phyloP scores from a whole-genome alignment of 1,140 invertebrate genomes.

The Hirudo medicinalis region DNA sequence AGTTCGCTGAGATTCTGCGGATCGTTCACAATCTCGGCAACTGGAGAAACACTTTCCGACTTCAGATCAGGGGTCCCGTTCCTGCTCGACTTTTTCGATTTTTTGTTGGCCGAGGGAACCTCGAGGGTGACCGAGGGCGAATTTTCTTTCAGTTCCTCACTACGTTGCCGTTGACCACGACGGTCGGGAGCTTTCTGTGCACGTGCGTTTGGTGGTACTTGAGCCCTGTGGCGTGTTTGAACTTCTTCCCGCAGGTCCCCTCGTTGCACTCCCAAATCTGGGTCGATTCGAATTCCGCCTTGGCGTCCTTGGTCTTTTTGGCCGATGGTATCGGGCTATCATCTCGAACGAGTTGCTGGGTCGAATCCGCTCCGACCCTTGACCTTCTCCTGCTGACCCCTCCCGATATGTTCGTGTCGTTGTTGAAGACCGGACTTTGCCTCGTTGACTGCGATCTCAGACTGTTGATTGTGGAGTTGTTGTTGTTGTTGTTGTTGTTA shows the following conservation, averaged over 20 bases:
- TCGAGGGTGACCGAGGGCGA: not conserved
- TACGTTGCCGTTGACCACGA: not conserved
- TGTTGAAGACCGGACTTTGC: slow-evolving; percentile 11
- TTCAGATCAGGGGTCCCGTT: not conserved
- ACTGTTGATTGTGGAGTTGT: not conserved
- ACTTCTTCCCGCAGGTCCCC: slow-evolving; percentile 91
- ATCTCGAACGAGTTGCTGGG: not conserved
- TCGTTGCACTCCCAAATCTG: slow-evolving; percentile 69
- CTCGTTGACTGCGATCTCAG: not conserved
- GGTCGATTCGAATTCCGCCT: not conserved
- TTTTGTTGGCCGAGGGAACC: too few relatives aligned
- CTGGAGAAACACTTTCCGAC: not conserved
- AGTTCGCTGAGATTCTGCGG: too few relatives aligned
- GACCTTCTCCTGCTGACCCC: not conserved
- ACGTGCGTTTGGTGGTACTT: slow-evolving; percentile 90
- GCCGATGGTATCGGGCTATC: not conserved
- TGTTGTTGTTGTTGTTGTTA: not conserved
- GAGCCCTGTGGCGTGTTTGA: slow-evolving; percentile 88
- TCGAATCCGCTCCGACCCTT: not conserved
- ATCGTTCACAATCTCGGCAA: not conserved
- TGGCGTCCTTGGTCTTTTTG: not conserved
- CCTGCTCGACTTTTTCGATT: slow-evolving; percentile 1
- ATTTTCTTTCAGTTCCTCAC: slow-evolving; percentile 10
- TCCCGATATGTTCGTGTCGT: not conserved
- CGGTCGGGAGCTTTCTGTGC: slow-evolving; percentile 42